phyloP scores from a whole-genome alignment of 2,113 vertebrate genomes.

The Cyprinus carpio region DNA sequence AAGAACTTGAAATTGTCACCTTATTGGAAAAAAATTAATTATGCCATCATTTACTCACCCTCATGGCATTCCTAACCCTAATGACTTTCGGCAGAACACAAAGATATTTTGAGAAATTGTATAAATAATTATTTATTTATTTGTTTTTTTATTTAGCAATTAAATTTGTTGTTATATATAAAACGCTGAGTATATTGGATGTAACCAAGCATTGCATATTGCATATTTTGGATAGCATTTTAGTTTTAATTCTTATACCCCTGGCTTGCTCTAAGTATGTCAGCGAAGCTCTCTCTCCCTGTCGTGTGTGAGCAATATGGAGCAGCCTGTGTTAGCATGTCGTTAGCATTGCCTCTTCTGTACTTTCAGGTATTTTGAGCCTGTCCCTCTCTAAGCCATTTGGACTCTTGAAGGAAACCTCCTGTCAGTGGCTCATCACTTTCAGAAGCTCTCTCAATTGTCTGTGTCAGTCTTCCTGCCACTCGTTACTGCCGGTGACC shows the following conservation, averaged over 20 bases:
- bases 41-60: neutral
- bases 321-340: neutral
- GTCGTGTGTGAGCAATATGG: neutral
- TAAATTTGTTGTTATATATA: neutral
- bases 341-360: neutral
- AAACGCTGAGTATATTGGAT: neutral
- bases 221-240: conserved; percentile 13
- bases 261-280: conserved; percentile 3
- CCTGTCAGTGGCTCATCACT: conserved; percentile 74
- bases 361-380: conserved; percentile 5
- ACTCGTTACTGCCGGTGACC: conserved; percentile 80
- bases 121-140: neutral
- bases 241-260: neutral
- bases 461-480: conserved; percentile 83
- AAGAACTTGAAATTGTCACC: neutral
- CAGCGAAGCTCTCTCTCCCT: neutral
- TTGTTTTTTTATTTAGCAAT: too few relatives aligned
- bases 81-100: neutral
- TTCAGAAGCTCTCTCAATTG: conserved; percentile 83
- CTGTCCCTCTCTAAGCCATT: conserved; percentile 59
- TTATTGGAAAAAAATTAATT: neutral
- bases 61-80: neutral
- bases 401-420: conserved; percentile 69
- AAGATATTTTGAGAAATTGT: too few relatives aligned
- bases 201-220: neutral